Percentiles rank a stretch among this genome's conserved stretches.
These are phyloP conservation scores for Saturnia japonica DNA, from an alignment of 2,888 invertebrate species.

Conservation along the genomic window DNA sequence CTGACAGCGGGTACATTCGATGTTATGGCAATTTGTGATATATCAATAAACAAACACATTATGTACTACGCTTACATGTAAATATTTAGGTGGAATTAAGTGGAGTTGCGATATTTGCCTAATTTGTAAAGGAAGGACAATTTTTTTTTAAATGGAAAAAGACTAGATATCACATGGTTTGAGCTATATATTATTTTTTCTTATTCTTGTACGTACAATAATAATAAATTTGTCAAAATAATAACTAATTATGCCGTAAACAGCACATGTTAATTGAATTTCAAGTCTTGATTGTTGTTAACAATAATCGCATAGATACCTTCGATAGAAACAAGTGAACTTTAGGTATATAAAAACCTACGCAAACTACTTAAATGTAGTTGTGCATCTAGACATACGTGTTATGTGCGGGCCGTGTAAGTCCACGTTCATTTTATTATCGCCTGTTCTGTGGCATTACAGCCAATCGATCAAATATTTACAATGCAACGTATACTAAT, in stretches of 20 bases:
- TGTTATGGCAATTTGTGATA: slow-evolving; percentile 2
- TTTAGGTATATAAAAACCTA: slow-evolving; percentile 45
- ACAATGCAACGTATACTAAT: slow-evolving; percentile 35
- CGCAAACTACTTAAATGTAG: slow-evolving; percentile 39
- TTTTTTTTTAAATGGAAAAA: slow-evolving; percentile 61
- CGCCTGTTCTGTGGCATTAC: slow-evolving; percentile 34
- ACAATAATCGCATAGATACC: slow-evolving; percentile 35
- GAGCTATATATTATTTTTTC: slow-evolving; percentile 70
- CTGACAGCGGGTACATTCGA: slow-evolving; percentile 26
- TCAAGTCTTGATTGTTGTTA: slow-evolving; percentile 43
- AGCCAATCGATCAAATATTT: slow-evolving; percentile 40
- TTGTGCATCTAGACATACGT: slow-evolving; percentile 39
- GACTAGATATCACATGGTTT: slow-evolving; percentile 82
- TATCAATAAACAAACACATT: background rate
- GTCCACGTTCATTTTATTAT: slow-evolving; percentile 25
- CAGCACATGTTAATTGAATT: slow-evolving; percentile 47
- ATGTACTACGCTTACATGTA: slow-evolving; percentile 22
- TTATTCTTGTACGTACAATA: slow-evolving; percentile 53
- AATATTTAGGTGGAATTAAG: slow-evolving; percentile 31
- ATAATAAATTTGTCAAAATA: slow-evolving; percentile 49
- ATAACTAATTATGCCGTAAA: slow-evolving; percentile 46
- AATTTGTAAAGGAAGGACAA: slow-evolving; percentile 46
- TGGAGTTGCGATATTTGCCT: slow-evolving; percentile 34
- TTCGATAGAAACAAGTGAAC: slow-evolving; percentile 38
- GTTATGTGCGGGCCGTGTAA: slow-evolving; percentile 31